Base-by-base conservation (phyloP, 2,888 invertebrate species). In the Eumerus sabulonum region DNA sequence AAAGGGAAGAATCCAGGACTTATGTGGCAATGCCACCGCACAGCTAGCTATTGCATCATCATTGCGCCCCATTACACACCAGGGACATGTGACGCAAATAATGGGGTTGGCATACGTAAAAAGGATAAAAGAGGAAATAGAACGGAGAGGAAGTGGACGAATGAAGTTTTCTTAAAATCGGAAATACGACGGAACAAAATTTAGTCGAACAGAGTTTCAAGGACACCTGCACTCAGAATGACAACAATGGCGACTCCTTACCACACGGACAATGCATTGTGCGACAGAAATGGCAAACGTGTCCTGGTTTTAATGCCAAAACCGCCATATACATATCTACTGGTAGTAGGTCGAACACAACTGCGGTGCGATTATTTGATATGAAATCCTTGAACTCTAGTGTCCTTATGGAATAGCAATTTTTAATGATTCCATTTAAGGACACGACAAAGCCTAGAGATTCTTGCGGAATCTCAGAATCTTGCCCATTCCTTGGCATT, bases 381-480 rank as follows among this genome's bases (percentile, higher is more conserved):
- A 59, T n/a, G 38, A 57, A 67, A 68, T 74, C 79, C 79, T 79
- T 79, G 79, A 79, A 79, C 79, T 79, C 63, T 44, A 50, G 68
- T 79, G 74, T 67, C 79, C 79, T 74, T 79, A 79, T 63, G 68
- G 68, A 38, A 48, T 54, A 68, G 11, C 11, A 50, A 79, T 64
- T 74, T 79, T 79, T 79, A 79, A 79, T 79, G 79, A 79, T 74
- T 74, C 79, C 63, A 79, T 74, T 79, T 79, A 79, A 79, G 74
- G 48, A 64, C 59, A 68, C 63, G 74, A 7, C 27, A 7, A 27
- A 27, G 27, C 27, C 27, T 27, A 2, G 27, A 7, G 7, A 27
- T 27, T 27, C 7, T 27, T 27, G 27, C 7, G 27, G n/a, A 27
- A 4, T 27, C 27, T 27, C 27, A 7, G 68, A 68, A 7, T 68